Evolutionary conservation across 1,140 invertebrate genomes (phyloP).

Genomic region (Saxidomus purpurata): DNA sequence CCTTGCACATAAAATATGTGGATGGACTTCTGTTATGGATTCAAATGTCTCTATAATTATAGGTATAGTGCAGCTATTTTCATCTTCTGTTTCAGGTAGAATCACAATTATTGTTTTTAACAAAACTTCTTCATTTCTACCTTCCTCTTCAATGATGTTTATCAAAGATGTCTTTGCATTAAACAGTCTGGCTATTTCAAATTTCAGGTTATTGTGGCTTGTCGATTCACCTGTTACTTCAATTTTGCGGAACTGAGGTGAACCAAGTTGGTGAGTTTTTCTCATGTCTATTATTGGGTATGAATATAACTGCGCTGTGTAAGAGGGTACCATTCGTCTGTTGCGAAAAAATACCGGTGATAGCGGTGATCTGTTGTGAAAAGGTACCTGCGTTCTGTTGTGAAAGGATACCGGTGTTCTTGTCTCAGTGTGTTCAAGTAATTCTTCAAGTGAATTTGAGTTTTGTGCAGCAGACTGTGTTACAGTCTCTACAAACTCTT

Average conservation of each 20-base stretch:
- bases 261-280: not conserved
- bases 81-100: not conserved
- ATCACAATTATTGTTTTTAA: conserved; percentile 37
- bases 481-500: not conserved
- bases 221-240: not conserved
- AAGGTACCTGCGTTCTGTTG: no score
- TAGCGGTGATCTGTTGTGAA: no score
- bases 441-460: not conserved
- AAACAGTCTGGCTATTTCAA: not conserved
- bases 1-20: conserved; percentile 25
- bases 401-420: not conserved
- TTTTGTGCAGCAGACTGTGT: not conserved
- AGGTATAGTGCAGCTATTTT: not conserved
- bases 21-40: not conserved
- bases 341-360: no score
- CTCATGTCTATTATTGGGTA: conserved; percentile 49
- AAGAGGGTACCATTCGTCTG: no score
- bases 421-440: not conserved
- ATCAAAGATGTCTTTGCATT: not conserved
- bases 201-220: not conserved
- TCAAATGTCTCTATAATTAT: conserved; percentile 13
- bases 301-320: not conserved
- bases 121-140: conserved; percentile 15
- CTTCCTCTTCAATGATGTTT: conserved; percentile 26
- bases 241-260: not conserved